Conservation (phyloP, 2,797 vertebrate genomes). For the Bryconaethiops microstoma region DNA sequence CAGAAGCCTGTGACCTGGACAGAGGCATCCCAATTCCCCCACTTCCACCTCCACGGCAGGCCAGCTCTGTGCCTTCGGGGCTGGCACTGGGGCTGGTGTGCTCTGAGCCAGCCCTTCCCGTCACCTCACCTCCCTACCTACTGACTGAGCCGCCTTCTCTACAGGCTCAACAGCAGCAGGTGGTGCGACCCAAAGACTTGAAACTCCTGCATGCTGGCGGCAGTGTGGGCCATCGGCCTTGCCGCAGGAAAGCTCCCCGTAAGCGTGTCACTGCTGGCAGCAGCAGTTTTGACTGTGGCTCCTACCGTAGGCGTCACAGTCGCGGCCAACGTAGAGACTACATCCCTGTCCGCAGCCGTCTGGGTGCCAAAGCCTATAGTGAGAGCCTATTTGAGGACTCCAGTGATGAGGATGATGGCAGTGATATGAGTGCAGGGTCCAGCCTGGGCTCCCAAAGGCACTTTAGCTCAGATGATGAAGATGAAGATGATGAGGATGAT, state of each 20-base stretch:
- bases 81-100: slow-evolving; percentile 78
- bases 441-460: slow-evolving; percentile 85
- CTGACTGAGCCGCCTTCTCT: slow-evolving; percentile 75
- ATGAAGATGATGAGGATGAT: slow-evolving; percentile 76
- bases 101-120: slow-evolving; percentile 80
- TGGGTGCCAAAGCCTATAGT: slow-evolving; percentile 84
- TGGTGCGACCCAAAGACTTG: slow-evolving; percentile 89
- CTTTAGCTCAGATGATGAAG: slow-evolving; percentile 84
- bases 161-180: slow-evolving; percentile 83
- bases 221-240: slow-evolving; percentile 76
- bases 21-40: slow-evolving; percentile 71
- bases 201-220: slow-evolving; percentile 82
- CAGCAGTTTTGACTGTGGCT: slow-evolving; percentile 81
- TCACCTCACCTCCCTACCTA: slow-evolving; percentile 77
- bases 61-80: slow-evolving; percentile 78
- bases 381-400: slow-evolving; percentile 87
- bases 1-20: slow-evolving; percentile 76
- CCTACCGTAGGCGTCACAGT: slow-evolving; percentile 78
- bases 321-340: slow-evolving; percentile 83
- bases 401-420: slow-evolving; percentile 85
- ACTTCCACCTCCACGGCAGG: slow-evolving; percentile 78
- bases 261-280: slow-evolving; percentile 80
- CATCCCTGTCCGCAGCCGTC: slow-evolving; percentile 80
- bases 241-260: slow-evolving; percentile 80
- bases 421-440: slow-evolving; percentile 87